Base-by-base conservation (phyloP, 2,888 invertebrate species). In the Lacanobia wlatinum region DNA sequence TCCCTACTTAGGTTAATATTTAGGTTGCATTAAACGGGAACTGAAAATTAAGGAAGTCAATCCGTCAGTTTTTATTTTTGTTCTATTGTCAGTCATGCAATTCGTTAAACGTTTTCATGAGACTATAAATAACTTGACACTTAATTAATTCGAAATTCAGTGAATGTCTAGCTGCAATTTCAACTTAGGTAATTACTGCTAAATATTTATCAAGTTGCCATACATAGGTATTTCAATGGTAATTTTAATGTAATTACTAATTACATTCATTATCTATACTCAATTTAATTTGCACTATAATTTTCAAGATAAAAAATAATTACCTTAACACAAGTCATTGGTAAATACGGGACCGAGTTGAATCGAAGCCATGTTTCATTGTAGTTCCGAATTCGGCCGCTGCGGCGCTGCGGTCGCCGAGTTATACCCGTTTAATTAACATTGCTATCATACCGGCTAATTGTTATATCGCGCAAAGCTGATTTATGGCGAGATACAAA, bases 391-490 rank as follows among this genome's bases (percentile, higher is more conserved):
- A 87, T 89, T 82, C 76, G 76, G 85, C 88, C 92, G 78, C 87
- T 73, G 84, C 73, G 84, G 91, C 92, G 91, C 91, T 91, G 88
- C 87, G 83, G 87, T 90, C 88, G 88, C 83, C 87, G 89, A 87
- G 92, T 92, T 93, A 94, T 93, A 91, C 92, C 89, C 93, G 92
- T 96, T 96, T 96, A 96, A 96, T 96, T 96, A 96, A 96, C 96
- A 96, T 96, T 95, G 94, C 94, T 94, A 94, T 94, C 95, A 95
- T 96, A 93, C 95, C 95, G 90, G 92, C 96, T 96, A 96, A 96
- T 96, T 96, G 96, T 96, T 96, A 95, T 95, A 96, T 96, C 95
- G 96, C 92, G 94, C 93, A 93, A 92, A 91, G 92, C 92, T 96
- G 96, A 96, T 96, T 96, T 96, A 96, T 95, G 86, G 90, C 92